Evolutionary conservation across 2,797 vertebrate genomes (phyloP), one percentile per base, ranked within the genome.

Genomic region (Halcyon chelicuti): DNA sequence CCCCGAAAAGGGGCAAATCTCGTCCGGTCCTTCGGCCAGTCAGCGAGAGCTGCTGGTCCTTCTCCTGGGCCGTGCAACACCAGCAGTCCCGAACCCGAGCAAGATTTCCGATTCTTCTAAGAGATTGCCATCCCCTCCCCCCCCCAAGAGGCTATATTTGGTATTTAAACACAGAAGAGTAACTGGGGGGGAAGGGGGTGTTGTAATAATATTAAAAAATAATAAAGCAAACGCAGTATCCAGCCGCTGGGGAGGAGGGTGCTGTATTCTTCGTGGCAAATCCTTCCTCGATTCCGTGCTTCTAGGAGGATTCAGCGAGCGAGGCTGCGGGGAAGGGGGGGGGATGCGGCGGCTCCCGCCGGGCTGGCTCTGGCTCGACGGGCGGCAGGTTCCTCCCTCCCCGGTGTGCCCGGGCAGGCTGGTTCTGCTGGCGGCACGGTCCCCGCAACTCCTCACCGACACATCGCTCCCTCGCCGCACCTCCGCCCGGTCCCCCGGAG

Each of bases 91-190:
- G 17, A 70, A 88, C 65, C 74, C 58, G 33, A 66, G 47, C 75
- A 85, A 75, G 91, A 88, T 81, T 78, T 67, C 80, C 21, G 78
- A 76, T 82, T 90, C 80, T 86, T 92, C 73, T 86, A 95, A 31
- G 72, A 96, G 60, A 66, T 78, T 70, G 47, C 85, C 93, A 93
- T 66, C 79, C 80, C 86, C 78, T 31, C 55, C 63, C 60, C 72
- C 44, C 54, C 51, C 37, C n/a, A 16, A 87, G 90, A 94, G 37
- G 73, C 76, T 94, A 89, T 94, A 96, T 96, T 94, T 97, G 96
- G 95, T 94, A 88, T 95, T 95, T 74, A 93, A 97, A 92, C 75
- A 66, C 76, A 87, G 49, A 40, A 91, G 72, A 91, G 63, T 6
- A 68, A 55, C 39, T 28, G 49, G 46, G 20, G 46, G 47, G 47